A percentile compares a stretch with the other conserved stretches of the same genome.
Evolutionary conservation across 2,797 vertebrate species (phyloP).

Genomic region (Melopsittacus undulatus): DNA sequence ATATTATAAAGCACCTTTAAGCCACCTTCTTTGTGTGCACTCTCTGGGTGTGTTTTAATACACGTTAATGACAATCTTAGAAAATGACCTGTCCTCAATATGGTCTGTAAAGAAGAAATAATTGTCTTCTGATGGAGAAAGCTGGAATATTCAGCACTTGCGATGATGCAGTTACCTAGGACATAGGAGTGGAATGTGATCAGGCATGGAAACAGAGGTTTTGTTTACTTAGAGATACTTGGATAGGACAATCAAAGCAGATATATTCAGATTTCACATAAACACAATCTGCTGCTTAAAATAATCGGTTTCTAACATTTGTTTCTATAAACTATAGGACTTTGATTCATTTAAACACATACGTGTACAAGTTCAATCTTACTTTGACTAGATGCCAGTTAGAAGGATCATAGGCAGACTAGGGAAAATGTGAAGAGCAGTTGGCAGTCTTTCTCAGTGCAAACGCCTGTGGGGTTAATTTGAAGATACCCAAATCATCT

Average conservation of each 20-base stretch:
- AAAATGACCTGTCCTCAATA: not conserved
- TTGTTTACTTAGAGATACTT: conserved; percentile 2
- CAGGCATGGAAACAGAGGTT: not conserved
- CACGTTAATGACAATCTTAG: not conserved
- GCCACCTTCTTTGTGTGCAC: not conserved
- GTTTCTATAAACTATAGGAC: conserved; percentile 30
- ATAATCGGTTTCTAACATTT: conserved; percentile 1
- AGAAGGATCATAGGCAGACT: conserved; percentile 63
- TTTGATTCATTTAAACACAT: conserved; percentile 44
- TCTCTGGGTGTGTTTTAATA: not conserved
- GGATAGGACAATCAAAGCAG: conserved; percentile 20
- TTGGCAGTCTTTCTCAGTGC: conserved; percentile 63
- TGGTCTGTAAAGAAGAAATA: conserved; percentile 11
- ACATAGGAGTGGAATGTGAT: not conserved
- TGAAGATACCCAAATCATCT: conserved; percentile 38
- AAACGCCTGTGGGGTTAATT: conserved; percentile 51
- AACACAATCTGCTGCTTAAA: not conserved
- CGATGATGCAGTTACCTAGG: not conserved
- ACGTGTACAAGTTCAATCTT: conserved; percentile 59
- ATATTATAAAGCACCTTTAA: not conserved
- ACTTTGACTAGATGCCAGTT: conserved; percentile 67
- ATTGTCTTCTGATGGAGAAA: conserved; percentile 11
- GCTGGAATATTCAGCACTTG: conserved; percentile 2
- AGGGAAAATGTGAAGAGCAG: conserved; percentile 58
- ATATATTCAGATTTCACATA: conserved; percentile 10